phyloP scores from a whole-genome alignment of 2,113 vertebrate genomes.

The Bubalus kerabau region DNA sequence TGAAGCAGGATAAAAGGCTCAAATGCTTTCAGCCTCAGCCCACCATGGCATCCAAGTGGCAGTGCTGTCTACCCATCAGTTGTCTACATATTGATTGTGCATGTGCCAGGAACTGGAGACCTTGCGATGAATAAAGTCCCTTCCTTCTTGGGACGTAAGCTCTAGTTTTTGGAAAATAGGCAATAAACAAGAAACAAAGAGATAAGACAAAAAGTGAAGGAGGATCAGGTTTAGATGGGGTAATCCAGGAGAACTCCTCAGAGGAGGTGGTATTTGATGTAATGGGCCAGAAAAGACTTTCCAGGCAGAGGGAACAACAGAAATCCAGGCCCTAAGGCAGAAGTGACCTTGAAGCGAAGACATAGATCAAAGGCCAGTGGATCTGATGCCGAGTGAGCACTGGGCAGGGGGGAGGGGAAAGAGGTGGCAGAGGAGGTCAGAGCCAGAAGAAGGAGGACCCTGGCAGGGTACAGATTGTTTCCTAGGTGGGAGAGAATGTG shows the following conservation, averaged over 20 bases:
- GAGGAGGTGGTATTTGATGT: not conserved
- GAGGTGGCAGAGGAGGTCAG: not conserved
- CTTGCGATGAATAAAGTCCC: accelerated
- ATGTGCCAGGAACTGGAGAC: not conserved
- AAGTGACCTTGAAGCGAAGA: accelerated
- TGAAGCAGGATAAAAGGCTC: not conserved
- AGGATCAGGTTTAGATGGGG: not conserved
- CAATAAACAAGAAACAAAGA: not conserved
- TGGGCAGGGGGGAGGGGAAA: too few relatives aligned
- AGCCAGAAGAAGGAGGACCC: not conserved
- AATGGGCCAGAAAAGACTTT: not conserved
- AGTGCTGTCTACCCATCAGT: accelerated
- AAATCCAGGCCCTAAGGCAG: not conserved
- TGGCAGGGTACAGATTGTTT: not conserved
- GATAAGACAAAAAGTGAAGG: not conserved
- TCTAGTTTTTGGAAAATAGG: not conserved
- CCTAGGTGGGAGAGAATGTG: not conserved
- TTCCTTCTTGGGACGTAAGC: not conserved
- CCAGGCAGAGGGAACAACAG: not conserved
- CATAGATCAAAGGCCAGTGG: too few relatives aligned
- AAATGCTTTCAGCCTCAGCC: not conserved
- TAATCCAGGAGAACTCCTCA: not conserved
- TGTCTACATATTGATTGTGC: too few relatives aligned
- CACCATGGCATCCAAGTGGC: not conserved
- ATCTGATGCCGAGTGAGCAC: not conserved